Percentiles rank a stretch among this genome's conserved stretches.
Conservation (phyloP, 2,888 invertebrate genomes). For the Ecliptopera silaceata region DNA sequence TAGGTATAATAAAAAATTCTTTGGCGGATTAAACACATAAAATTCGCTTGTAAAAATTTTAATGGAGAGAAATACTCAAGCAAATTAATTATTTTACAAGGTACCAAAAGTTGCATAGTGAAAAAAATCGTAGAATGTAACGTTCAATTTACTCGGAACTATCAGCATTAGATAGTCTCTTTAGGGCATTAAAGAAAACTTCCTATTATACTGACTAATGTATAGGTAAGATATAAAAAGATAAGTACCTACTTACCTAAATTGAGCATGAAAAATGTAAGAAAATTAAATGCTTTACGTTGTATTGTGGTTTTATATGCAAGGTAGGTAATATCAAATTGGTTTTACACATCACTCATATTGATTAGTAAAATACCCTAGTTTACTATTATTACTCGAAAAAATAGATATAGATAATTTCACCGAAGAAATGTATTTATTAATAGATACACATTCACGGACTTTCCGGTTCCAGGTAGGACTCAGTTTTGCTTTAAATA, state of each 20-base stretch:
- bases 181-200: background rate
- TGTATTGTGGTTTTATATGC: too few relatives aligned
- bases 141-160: background rate
- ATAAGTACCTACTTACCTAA: too few relatives aligned
- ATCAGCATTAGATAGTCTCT: background rate
- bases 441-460: conserved; percentile 29
- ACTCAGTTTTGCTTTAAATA: conserved; percentile 62
- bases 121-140: too few relatives aligned
- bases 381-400: too few relatives aligned
- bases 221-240: background rate
- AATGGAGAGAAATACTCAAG: background rate
- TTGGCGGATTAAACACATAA: background rate
- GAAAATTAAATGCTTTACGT: too few relatives aligned
- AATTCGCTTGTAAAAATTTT: background rate
- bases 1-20: background rate
- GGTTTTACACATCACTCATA: too few relatives aligned
- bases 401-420: too few relatives aligned
- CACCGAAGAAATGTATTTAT: too few relatives aligned
- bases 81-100: too few relatives aligned
- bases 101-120: too few relatives aligned
- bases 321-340: background rate
- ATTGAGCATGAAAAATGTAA: too few relatives aligned
- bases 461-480: conserved; percentile 42
- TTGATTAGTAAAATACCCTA: background rate
- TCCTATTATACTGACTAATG: background rate